Evolutionary conservation across 2,797 vertebrate species (phyloP), one percentile per base, ranked within the genome.

Genomic region (Platyrinchus mystaceus): DNA sequence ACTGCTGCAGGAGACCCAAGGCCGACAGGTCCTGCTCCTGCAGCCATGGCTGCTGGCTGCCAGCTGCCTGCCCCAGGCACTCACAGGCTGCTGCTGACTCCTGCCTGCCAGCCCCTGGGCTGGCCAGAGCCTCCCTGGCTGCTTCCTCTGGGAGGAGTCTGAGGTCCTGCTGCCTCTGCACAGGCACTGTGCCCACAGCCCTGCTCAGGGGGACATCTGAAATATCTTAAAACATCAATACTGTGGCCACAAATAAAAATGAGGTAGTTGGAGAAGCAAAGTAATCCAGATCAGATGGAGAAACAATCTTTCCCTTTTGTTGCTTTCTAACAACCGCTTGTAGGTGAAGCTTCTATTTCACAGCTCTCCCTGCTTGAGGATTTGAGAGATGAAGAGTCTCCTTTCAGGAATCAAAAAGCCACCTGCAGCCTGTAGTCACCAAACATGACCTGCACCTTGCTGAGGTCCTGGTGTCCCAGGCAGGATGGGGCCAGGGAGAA

Each of bases 381-480:
- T 70, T 55, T 50, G 7, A 28, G 56, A 28, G 15, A 8, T 43
- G 9, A 18, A 39, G 21, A 13, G 17, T 32, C 24, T 36, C 11
- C 44, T 79, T 59, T 37, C 44, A 59, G 27, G n/a, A 47, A 24
- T 50, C 18, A 41, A n/a, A 63, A 23, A 8, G 19, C 49, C 64
- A 34, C 68, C 37, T 56, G 15, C 55, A 71, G 46, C 32, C 27
- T 10, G 6, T 6, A 16, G 44, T 62, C n/a, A 24, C 52, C 37
- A 32, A 49, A 17, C 9, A 7, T 1, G 3, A 7, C 59, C 41
- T 44, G 23, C 0, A 4, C 26, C 3, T 46, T 39, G 62, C 56
- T 41, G 43, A 30, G 16, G 8, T 19, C 12, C 23, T 15, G 10
- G 14, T 53, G 19, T 39, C 36, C 12, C 0, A 0, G 2, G 2